These are phyloP conservation scores for Electrophaes corylata DNA, from an alignment of 2,888 invertebrate genomes.

Conservation along the genomic window DNA sequence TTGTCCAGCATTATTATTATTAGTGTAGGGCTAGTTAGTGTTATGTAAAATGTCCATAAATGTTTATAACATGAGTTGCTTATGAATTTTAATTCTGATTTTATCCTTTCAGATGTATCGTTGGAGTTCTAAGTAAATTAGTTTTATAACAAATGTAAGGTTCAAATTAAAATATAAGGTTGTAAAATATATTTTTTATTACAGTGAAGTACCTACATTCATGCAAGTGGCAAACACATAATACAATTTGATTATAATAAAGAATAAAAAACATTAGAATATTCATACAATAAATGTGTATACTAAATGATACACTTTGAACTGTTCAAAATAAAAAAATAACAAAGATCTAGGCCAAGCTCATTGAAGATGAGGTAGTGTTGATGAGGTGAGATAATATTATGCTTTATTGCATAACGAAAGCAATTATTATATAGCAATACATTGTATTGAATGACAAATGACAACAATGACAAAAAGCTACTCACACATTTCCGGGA, in stretches of 20 bases:
- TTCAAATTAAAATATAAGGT: background rate
- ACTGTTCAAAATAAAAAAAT: background rate
- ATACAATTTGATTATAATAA: no score
- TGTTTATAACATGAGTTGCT: background rate
- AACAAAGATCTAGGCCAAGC: background rate
- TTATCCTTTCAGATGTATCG: slow-evolving; percentile 54
- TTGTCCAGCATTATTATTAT: no score
- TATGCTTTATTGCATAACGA: background rate
- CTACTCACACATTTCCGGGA: no score
- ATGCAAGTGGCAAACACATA: no score
- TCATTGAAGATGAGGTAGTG: slow-evolving; percentile 5
- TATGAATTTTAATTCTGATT: background rate
- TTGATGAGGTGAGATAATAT: background rate
- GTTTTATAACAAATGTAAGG: background rate
- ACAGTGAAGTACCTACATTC: background rate
- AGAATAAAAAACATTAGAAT: background rate
- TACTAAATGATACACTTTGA: background rate
- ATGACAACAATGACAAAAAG: no score
- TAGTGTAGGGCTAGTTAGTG: no score
- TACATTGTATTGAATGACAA: no score
- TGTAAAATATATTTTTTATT: background rate
- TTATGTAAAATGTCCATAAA: no score
- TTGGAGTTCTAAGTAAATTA: slow-evolving; percentile 20
- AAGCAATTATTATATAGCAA: background rate
- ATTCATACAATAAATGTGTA: background rate